Evolutionary conservation across 2,113 vertebrate genomes (phyloP).

Genomic region (Rhea pennata): DNA sequence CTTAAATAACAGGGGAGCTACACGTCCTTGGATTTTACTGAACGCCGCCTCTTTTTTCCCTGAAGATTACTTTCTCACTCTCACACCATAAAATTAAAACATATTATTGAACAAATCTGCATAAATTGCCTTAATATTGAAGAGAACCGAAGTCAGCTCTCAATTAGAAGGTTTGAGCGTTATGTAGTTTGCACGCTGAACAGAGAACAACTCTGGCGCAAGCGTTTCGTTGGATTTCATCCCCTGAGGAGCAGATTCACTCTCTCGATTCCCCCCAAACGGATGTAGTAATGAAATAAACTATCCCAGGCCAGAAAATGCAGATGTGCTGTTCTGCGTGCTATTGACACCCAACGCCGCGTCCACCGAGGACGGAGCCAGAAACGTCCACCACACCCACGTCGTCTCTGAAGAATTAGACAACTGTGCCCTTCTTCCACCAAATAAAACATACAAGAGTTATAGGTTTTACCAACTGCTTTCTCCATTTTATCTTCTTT

Average conservation of each 20-base stretch:
- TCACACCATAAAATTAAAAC: neutral
- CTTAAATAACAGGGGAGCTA: neutral
- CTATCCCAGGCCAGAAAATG: slow-evolving; percentile 43
- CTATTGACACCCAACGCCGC: slow-evolving; percentile 14
- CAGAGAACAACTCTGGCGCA: slow-evolving; percentile 15
- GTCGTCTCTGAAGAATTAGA: slow-evolving; percentile 17
- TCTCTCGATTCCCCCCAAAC: slow-evolving; percentile 16
- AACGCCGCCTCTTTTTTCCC: neutral
- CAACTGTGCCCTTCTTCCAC: neutral
- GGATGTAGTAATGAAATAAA: slow-evolving; percentile 60
- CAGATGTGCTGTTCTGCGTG: slow-evolving; percentile 57
- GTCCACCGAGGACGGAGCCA: slow-evolving; percentile 18
- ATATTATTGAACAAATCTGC: neutral
- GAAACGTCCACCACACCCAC: slow-evolving; percentile 33
- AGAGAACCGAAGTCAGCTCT: neutral
- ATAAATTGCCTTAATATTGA: neutral
- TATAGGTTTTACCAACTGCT: neutral
- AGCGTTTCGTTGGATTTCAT: slow-evolving; percentile 15
- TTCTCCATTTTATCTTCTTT: neutral
- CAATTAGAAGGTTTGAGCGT: accelerated
- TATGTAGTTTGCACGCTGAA: neutral
- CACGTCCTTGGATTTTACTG: neutral
- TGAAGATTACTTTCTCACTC: neutral
- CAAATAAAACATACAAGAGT: neutral
- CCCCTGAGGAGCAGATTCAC: slow-evolving; percentile 50